Evolutionary conservation across 1,140 invertebrate genomes (phyloP).

Genomic region (Schmidtea mediterranea): DNA sequence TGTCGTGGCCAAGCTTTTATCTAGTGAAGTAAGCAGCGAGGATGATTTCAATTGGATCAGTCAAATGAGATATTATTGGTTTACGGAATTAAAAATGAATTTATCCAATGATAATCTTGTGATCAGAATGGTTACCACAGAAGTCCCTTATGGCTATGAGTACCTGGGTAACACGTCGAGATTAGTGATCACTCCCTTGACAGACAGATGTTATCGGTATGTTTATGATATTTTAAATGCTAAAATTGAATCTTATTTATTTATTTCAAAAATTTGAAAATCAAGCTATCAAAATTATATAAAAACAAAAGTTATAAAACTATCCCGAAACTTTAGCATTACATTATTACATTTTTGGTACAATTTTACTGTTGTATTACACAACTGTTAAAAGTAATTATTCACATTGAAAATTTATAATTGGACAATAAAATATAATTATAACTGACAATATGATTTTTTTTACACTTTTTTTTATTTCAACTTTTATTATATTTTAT

Average conservation of each 20-base stretch:
- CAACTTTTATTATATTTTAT: no score
- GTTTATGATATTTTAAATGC: slow-evolving; percentile 10
- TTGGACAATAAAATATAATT: no score
- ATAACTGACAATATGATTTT: no score
- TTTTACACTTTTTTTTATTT: no score
- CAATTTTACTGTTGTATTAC: no score
- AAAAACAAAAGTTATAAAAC: no score
- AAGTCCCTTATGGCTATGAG: slow-evolving; percentile 23
- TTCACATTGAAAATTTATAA: no score
- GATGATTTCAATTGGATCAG: slow-evolving; percentile 26
- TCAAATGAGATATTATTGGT: slow-evolving; percentile 22
- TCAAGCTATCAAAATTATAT: no score
- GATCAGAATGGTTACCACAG: slow-evolving; percentile 23
- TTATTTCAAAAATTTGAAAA: not conserved
- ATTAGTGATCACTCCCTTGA: slow-evolving; percentile 25
- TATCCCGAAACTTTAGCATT: no score
- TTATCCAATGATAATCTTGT: slow-evolving; percentile 12
- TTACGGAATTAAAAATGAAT: not conserved
- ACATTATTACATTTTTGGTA: no score
- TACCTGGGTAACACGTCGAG: slow-evolving; percentile 23
- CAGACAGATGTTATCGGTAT: slow-evolving; percentile 25
- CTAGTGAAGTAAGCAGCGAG: slow-evolving; percentile 12
- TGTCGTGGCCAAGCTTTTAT: slow-evolving; percentile 32
- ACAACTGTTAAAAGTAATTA: no score
- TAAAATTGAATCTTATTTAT: not conserved